phyloP scores from a whole-genome alignment of 2,113 vertebrate species.

The Leucopsar rothschildi region DNA sequence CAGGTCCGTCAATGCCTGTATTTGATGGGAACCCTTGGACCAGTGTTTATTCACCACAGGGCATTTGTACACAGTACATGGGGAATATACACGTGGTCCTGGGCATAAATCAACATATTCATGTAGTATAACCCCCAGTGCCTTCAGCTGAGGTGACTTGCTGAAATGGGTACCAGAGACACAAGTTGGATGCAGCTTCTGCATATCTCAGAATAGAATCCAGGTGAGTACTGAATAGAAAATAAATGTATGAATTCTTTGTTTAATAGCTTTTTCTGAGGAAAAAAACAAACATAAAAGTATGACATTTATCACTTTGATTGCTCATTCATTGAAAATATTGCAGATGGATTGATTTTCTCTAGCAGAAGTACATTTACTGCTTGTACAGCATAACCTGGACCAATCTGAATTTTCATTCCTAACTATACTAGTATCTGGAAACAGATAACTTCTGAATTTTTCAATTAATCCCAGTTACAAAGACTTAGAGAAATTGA shows the following conservation, averaged over 20 bases:
- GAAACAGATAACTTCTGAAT: neutral
- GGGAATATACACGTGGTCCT: neutral
- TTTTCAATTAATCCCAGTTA: neutral
- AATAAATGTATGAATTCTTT: neutral
- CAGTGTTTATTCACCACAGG: neutral
- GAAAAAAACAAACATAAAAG: neutral
- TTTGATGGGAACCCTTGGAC: neutral
- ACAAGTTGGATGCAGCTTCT: neutral
- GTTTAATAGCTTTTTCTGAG: neutral
- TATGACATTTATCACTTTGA: neutral
- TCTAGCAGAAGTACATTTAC: neutral
- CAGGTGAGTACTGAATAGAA: neutral
- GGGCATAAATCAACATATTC: neutral
- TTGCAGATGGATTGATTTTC: neutral
- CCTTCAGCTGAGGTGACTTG: neutral
- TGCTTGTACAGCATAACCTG: neutral
- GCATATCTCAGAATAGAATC: neutral
- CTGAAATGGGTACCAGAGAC: neutral
- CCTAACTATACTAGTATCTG: neutral
- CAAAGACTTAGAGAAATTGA: neutral
- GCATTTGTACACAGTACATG: accelerated
- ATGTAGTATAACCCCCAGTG: neutral
- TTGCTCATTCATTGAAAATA: neutral
- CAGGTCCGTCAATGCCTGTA: neutral
- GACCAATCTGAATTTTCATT: neutral